Evolutionary conservation across 1,140 invertebrate genomes (phyloP).

Genomic region (Papilio xuthus): DNA sequence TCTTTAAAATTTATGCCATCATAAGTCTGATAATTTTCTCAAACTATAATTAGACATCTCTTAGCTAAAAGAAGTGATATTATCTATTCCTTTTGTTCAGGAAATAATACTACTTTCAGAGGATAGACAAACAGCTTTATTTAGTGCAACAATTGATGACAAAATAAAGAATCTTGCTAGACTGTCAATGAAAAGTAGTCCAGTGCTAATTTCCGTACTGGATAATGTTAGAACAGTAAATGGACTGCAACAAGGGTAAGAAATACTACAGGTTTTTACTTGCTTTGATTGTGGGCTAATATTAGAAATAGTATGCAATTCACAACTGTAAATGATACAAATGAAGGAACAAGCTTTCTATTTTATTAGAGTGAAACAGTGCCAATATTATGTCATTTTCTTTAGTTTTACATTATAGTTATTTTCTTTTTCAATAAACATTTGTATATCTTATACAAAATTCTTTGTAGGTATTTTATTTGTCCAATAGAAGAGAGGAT

Average conservation of each 20-base stretch:
- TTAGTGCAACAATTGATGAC: constrained; percentile 90
- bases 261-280: constrained; percentile 6
- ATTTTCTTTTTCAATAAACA: not conserved
- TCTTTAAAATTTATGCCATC: no score
- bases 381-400: no score
- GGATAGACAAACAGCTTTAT: constrained; percentile 90
- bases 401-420: no score
- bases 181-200: constrained; percentile 87
- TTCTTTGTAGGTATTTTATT: constrained; percentile 76
- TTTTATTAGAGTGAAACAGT: no score
- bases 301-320: no score
- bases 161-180: constrained; percentile 89
- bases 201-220: constrained; percentile 87
- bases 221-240: constrained; percentile 86
- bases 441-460: not conserved
- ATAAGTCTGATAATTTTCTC: constrained; percentile 19
- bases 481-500: constrained; percentile 91
- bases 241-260: constrained; percentile 89
- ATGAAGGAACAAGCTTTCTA: no score
- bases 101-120: constrained; percentile 51
- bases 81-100: not conserved
- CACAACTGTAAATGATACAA: no score
- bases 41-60: not conserved
- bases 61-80: not conserved
- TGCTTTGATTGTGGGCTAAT: constrained; percentile 49